A percentile compares a stretch with the other conserved stretches of the same genome.
phyloP scores from a whole-genome alignment of 2,113 vertebrate species.

The Emydura subglobosa region DNA sequence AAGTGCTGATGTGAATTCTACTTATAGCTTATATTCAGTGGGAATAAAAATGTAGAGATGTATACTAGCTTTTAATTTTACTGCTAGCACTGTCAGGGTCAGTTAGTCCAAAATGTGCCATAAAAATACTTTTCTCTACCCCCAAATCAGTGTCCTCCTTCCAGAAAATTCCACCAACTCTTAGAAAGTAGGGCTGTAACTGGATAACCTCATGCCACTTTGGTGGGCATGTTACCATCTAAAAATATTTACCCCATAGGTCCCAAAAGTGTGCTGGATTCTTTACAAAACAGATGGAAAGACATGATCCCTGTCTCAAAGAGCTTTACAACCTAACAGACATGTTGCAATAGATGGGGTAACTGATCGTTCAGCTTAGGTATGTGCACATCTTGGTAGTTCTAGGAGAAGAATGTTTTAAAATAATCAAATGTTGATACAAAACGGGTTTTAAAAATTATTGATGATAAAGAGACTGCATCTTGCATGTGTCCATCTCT shows the following conservation, averaged over 20 bases:
- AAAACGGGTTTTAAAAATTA: neutral
- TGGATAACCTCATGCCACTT: fast-evolving
- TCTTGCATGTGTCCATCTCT: neutral
- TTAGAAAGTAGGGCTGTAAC: neutral
- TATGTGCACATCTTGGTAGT: neutral
- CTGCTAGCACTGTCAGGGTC: fast-evolving
- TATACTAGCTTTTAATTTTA: neutral
- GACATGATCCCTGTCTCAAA: fast-evolving
- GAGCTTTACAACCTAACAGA: neutral
- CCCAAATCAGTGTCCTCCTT: neutral
- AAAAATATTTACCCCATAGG: neutral
- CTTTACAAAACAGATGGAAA: neutral
- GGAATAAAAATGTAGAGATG: neutral
- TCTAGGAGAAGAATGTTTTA: neutral
- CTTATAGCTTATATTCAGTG: fast-evolving
- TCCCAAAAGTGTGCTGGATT: neutral
- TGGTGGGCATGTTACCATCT: fast-evolving
- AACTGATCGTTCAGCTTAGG: fast-evolving
- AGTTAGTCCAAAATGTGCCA: fast-evolving
- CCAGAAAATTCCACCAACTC: neutral
- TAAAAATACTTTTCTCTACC: neutral
- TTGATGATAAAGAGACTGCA: neutral
- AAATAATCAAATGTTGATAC: neutral
- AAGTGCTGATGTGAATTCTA: neutral
- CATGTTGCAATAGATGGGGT: fast-evolving